A percentile compares a stretch with the other conserved stretches of the same genome.
These are phyloP conservation scores for Microtus pennsylvanicus DNA, from an alignment of 2,113 vertebrate species.

Conservation along the genomic window DNA sequence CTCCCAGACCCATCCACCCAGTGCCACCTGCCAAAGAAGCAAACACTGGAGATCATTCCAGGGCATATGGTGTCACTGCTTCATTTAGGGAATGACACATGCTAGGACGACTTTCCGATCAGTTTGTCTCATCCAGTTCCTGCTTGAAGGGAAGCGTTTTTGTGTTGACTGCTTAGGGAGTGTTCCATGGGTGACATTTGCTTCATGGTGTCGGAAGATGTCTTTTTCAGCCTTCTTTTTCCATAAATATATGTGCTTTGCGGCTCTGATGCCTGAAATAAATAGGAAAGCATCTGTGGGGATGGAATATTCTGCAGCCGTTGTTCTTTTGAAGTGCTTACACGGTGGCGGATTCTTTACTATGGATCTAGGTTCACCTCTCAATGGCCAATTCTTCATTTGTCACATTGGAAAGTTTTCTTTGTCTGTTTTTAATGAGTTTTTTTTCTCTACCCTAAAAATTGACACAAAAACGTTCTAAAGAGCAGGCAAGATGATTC, in stretches of 20 bases:
- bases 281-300: neutral
- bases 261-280: slow-evolving; percentile 36
- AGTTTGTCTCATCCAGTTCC: slow-evolving; percentile 13
- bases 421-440: neutral
- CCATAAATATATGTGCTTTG: slow-evolving; percentile 11
- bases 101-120: neutral
- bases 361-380: slow-evolving; percentile 19
- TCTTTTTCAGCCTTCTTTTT: slow-evolving; percentile 36
- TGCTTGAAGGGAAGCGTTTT: slow-evolving; percentile 36
- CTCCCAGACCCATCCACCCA: neutral
- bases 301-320: neutral
- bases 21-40: slow-evolving; percentile 22
- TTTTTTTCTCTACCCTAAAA: neutral
- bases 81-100: slow-evolving; percentile 40
- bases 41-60: neutral
- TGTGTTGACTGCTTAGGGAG: slow-evolving; percentile 20
- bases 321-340: neutral
- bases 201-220: slow-evolving; percentile 16
- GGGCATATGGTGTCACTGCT: slow-evolving; percentile 12
- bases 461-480: neutral
- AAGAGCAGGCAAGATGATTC: neutral
- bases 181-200: slow-evolving; percentile 31
- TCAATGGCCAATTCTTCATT: neutral
- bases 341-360: neutral
- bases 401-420: slow-evolving; percentile 15